Conservation (phyloP, 2,888 invertebrate genomes). For the Cloeon dipterum region DNA sequence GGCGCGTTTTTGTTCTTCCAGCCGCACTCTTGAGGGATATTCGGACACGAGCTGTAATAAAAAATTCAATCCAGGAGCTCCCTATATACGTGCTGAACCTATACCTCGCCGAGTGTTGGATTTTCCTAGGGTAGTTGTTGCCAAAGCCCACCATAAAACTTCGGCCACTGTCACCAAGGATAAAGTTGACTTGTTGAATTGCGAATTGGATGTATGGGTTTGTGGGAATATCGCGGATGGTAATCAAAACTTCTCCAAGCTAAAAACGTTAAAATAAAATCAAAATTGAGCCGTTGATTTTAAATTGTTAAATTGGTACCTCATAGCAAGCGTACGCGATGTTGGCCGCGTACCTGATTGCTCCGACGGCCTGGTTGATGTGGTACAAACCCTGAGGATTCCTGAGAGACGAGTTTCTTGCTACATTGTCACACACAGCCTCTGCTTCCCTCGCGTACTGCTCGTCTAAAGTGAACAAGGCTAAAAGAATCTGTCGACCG, state of each 20-base stretch:
- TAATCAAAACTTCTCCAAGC: conserved; percentile 6
- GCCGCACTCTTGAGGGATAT: conserved; percentile 10
- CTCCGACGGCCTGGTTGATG: conserved; percentile 11
- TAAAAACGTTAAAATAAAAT: background rate
- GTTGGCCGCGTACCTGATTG: conserved; percentile 12
- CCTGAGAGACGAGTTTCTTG: conserved; percentile 8
- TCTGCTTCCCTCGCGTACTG: conserved; percentile 7
- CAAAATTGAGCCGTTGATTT: background rate
- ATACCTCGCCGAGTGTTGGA: conserved; percentile 9
- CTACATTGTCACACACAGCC: conserved; percentile 9
- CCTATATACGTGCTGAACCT: too few species aligned
- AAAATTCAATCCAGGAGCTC: background rate
- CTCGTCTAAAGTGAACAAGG: too few species aligned
- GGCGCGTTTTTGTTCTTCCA: conserved; percentile 9
- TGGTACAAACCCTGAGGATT: conserved; percentile 11
- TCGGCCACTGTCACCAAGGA: conserved; percentile 11
- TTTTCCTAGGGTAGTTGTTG: conserved; percentile 10
- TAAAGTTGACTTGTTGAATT: conserved; percentile 12
- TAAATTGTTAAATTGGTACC: too few species aligned
- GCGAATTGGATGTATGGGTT: conserved; percentile 11
- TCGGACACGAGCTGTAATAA: conserved; percentile 9
- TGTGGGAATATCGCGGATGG: conserved; percentile 6
- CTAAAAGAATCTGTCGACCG: too few species aligned
- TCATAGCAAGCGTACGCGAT: conserved; percentile 11
- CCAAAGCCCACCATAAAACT: conserved; percentile 13